phyloP scores from a whole-genome alignment of 2,113 vertebrate species.

The Callocephalon fimbriatum region DNA sequence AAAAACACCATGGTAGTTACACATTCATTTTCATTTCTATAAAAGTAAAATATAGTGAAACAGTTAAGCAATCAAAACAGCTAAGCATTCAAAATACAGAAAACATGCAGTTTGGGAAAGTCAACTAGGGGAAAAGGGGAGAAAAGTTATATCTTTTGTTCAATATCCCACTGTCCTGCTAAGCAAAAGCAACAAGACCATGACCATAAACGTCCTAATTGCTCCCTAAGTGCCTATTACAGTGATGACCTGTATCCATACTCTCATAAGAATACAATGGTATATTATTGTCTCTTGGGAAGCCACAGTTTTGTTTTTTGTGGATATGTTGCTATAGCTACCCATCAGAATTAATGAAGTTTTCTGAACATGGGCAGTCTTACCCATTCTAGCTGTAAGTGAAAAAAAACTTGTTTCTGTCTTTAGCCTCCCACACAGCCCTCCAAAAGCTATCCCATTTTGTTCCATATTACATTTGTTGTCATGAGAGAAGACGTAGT shows the following conservation, averaged over 20 bases:
- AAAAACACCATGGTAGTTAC: neutral
- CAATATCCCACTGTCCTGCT: neutral
- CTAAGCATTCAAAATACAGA: neutral
- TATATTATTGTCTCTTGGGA: neutral
- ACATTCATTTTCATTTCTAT: neutral
- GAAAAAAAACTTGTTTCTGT: neutral
- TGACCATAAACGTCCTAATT: constrained; percentile 34
- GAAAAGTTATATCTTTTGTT: neutral
- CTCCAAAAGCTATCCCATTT: neutral
- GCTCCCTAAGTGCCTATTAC: neutral
- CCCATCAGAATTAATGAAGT: neutral
- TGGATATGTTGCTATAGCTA: constrained; percentile 5
- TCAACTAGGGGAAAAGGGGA: neutral
- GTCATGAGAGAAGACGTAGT: neutral
- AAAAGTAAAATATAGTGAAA: neutral
- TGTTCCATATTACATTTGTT: neutral
- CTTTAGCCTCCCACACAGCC: neutral
- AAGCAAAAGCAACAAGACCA: neutral
- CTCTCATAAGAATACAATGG: neutral
- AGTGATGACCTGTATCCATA: neutral
- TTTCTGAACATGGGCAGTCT: neutral
- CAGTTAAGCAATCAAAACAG: neutral
- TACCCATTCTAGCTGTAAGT: neutral
- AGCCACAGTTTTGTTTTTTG: neutral
- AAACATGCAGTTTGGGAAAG: neutral